Evolutionary conservation across 2,113 vertebrate species (phyloP).

Genomic region (Elephas maximus): DNA sequence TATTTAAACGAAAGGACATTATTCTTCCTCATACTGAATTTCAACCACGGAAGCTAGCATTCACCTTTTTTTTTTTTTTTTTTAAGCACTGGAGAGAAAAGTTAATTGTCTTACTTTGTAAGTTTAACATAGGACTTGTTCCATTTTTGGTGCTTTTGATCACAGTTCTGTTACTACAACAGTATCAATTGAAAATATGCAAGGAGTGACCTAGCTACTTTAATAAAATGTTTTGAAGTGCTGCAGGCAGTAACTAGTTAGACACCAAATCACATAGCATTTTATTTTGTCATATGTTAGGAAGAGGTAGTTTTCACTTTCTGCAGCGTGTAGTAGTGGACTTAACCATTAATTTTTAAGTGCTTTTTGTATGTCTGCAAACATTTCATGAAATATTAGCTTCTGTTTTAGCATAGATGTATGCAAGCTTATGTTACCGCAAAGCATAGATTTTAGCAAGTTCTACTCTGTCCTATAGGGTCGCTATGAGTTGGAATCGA

Average conservation of each 20-base stretch:
- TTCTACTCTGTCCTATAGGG: too few species aligned
- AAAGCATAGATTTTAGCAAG: too few species aligned
- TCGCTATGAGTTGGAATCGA: too few species aligned
- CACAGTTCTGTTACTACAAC: slow-evolving; percentile 42
- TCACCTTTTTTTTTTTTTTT: slow-evolving; percentile 29
- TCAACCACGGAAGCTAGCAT: slow-evolving; percentile 64
- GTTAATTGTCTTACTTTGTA: slow-evolving; percentile 47
- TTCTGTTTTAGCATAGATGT: slow-evolving; percentile 75
- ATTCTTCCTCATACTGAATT: slow-evolving; percentile 49
- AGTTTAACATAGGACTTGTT: not conserved
- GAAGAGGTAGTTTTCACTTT: not conserved
- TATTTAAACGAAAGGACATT: slow-evolving; percentile 50
- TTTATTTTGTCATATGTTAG: not conserved
- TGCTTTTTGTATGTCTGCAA: slow-evolving; percentile 63
- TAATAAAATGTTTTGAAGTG: slow-evolving; percentile 35
- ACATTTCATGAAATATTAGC: slow-evolving; percentile 76
- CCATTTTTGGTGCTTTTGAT: not conserved
- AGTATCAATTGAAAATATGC: not conserved
- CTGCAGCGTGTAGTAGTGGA: not conserved
- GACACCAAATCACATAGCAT: not conserved
- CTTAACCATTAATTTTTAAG: slow-evolving; percentile 48
- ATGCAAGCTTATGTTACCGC: slow-evolving; percentile 60
- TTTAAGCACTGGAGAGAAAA: slow-evolving; percentile 13
- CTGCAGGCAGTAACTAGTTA: slow-evolving; percentile 49
- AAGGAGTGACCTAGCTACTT: slow-evolving; percentile 50